Percentiles rank a stretch among this genome's conserved stretches.
phyloP scores from a whole-genome alignment of 2,113 vertebrate genomes.

The Phylloscopus whistleri region DNA sequence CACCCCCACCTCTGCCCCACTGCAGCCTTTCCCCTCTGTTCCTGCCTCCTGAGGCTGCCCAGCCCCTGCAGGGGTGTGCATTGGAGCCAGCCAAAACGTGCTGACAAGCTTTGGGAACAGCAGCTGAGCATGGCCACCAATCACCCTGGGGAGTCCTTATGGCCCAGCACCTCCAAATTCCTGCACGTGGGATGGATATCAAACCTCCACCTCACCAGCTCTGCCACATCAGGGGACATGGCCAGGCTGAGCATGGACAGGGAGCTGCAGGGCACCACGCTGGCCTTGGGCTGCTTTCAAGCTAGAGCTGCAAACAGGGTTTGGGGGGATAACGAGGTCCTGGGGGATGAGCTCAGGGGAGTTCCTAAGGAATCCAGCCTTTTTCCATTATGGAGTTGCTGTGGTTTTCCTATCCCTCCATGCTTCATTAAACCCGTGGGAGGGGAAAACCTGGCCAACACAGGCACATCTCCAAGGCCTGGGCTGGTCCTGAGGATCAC shows the following conservation, averaged over 20 bases:
- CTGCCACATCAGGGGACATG: accelerated
- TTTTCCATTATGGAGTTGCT: neutral
- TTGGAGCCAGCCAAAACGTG: accelerated
- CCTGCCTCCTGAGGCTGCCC: neutral
- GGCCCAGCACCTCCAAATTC: neutral
- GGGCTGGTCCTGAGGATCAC: neutral
- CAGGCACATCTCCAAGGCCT: neutral
- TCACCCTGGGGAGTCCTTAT: neutral
- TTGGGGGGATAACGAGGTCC: neutral
- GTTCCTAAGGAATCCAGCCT: neutral
- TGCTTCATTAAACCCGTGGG: neutral
- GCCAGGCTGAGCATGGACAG: neutral
- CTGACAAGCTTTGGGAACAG: neutral
- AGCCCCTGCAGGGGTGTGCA: neutral
- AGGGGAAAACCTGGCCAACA: neutral
- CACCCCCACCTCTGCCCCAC: neutral
- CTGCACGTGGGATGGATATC: no score
- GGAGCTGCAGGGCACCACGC: neutral
- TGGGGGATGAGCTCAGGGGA: neutral
- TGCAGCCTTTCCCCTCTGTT: neutral
- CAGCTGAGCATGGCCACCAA: neutral
- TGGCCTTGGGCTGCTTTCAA: neutral
- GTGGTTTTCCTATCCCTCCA: neutral
- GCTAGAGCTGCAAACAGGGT: neutral
- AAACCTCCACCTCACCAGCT: neutral